Evolutionary conservation across 1,140 invertebrate species (phyloP).

Genomic region (Procambarus virginalis): DNA sequence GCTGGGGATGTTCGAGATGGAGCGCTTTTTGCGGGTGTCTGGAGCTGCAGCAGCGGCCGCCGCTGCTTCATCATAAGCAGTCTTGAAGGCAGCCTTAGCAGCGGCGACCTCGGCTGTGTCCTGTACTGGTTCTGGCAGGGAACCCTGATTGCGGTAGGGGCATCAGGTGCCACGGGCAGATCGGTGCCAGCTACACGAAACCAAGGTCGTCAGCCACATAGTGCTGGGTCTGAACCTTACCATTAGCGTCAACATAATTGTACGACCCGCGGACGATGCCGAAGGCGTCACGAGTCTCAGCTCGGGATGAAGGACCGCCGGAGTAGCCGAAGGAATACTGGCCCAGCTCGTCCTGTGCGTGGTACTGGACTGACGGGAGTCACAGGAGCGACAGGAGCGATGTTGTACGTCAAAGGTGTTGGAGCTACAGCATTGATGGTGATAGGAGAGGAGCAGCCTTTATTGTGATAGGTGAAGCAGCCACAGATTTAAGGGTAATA

Average conservation of each 20-base stretch:
- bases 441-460: no score
- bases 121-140: slow-evolving; percentile 25
- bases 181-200: slow-evolving; percentile 82
- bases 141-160: neutral
- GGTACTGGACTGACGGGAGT: slow-evolving; percentile 44
- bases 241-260: slow-evolving; percentile 54
- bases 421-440: no score
- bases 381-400: slow-evolving; percentile 21
- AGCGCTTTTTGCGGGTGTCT: slow-evolving; percentile 30
- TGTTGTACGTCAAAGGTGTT: neutral
- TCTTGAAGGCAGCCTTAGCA: slow-evolving; percentile 38
- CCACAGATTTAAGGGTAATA: slow-evolving; percentile 7
- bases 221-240: slow-evolving; percentile 53
- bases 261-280: slow-evolving; percentile 40
- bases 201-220: slow-evolving; percentile 72
- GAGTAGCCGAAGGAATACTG: slow-evolving; percentile 58
- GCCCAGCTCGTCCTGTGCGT: slow-evolving; percentile 56
- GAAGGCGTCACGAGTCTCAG: slow-evolving; percentile 49
- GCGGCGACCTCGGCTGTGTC: slow-evolving; percentile 54
- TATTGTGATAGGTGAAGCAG: neutral
- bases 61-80: slow-evolving; percentile 39
- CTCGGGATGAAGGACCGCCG: slow-evolving; percentile 38
- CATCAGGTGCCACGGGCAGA: slow-evolving; percentile 74
- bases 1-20: neutral
- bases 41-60: slow-evolving; percentile 38